Evolutionary conservation across 2,113 vertebrate species (phyloP).

Genomic region (Cryptomyrus ogoouensis): DNA sequence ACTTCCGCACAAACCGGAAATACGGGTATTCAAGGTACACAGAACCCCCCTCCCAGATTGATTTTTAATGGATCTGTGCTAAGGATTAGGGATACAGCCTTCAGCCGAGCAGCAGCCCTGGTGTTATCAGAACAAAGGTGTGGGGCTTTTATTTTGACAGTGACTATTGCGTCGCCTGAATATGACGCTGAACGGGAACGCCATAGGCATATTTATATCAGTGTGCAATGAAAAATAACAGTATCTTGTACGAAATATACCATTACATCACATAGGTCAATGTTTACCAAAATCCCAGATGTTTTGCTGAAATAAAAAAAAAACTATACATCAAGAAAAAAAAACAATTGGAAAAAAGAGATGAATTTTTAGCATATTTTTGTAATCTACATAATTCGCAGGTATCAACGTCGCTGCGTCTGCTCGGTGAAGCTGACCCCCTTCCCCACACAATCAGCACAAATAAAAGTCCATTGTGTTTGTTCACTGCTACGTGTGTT

Average conservation of each 20-base stretch:
- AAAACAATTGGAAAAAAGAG: neutral
- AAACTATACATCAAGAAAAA: neutral
- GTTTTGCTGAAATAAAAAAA: neutral
- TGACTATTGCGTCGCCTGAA: neutral
- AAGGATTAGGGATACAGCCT: neutral
- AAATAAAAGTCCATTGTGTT: neutral
- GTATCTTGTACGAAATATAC: neutral
- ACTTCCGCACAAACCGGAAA: conserved; percentile 3
- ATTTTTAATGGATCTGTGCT: neutral
- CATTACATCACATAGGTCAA: neutral
- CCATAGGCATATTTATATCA: neutral
- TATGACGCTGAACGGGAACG: neutral
- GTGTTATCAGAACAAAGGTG: neutral
- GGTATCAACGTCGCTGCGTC: neutral
- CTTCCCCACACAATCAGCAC: neutral
- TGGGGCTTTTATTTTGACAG: conserved; percentile 4
- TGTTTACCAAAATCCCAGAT: neutral
- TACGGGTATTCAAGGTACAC: neutral
- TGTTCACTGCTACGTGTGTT: neutral
- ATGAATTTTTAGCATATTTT: neutral
- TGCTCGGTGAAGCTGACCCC: neutral
- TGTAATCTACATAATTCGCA: neutral
- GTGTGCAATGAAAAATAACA: neutral
- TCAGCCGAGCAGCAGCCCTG: neutral
- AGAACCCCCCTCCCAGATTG: neutral